A percentile compares a stretch with the other conserved stretches of the same genome.
Evolutionary conservation across 2,113 vertebrate genomes (phyloP).

Genomic region (Excalfactoria chinensis): DNA sequence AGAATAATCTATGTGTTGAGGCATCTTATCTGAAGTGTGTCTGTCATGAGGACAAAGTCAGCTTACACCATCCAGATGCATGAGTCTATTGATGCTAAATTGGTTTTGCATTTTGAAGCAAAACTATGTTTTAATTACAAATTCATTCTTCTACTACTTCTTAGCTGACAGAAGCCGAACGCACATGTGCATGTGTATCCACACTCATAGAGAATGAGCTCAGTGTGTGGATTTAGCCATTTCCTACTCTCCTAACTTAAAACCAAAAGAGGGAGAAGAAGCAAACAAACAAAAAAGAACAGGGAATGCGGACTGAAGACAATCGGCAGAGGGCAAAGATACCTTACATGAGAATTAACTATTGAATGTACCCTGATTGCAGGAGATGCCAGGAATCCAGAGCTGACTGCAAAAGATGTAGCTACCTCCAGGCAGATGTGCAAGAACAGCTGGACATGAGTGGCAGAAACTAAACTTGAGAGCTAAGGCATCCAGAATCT

Average conservation of each 20-base stretch:
- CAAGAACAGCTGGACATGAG: neutral
- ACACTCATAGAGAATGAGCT: neutral
- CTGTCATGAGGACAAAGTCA: neutral
- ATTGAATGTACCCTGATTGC: neutral
- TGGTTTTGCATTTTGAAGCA: neutral
- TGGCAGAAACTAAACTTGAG: neutral
- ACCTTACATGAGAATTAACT: neutral
- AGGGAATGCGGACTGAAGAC: neutral
- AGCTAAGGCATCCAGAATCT: neutral
- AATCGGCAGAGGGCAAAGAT: neutral
- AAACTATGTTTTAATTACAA: neutral
- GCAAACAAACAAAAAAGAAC: neutral
- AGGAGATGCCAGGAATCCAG: neutral
- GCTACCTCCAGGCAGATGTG: neutral
- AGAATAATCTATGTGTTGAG: conserved; percentile 1
- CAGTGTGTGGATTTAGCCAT: neutral
- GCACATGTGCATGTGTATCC: neutral
- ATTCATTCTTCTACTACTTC: neutral
- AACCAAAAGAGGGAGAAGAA: neutral
- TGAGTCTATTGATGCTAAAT: neutral
- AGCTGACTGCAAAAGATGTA: neutral
- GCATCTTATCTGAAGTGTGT: conserved; percentile 25
- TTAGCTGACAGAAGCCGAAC: neutral
- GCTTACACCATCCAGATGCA: conserved; percentile 14
- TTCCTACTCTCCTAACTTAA: neutral